These are phyloP conservation scores for Amblyjoppa fuscipennis DNA, from an alignment of 2,888 invertebrate genomes.

Conservation along the genomic window DNA sequence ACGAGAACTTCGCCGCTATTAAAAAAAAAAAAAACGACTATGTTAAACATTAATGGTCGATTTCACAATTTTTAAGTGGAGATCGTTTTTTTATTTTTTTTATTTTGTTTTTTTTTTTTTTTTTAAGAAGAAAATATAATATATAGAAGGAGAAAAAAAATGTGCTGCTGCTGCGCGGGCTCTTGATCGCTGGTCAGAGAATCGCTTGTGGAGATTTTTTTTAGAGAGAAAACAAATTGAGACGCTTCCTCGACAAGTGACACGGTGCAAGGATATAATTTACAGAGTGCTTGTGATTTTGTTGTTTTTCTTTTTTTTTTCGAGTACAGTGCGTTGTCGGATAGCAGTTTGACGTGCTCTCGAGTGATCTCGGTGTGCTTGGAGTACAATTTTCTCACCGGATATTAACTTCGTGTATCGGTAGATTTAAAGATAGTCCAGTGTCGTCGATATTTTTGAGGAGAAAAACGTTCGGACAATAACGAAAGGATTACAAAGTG, in stretches of 20 bases:
- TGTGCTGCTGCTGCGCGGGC: background rate
- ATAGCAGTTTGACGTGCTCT: background rate
- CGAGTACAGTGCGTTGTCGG: conserved; percentile 1
- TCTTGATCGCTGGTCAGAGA: background rate
- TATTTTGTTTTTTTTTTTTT: background rate
- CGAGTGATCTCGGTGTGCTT: conserved; percentile 16
- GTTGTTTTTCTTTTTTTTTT: background rate
- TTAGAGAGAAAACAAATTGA: background rate
- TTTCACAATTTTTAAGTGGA: background rate
- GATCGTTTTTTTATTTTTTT: background rate
- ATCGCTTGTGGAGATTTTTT: background rate
- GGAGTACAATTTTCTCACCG: background rate
- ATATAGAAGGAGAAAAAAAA: background rate
- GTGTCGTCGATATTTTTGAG: background rate
- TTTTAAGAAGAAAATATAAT: background rate
- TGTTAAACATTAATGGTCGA: background rate
- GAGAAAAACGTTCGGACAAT: background rate
- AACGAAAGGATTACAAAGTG: conserved; percentile 1
- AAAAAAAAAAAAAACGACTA: background rate
- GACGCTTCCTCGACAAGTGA: background rate
- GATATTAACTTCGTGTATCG: background rate
- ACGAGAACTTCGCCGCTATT: conserved; percentile 5
- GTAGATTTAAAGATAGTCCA: background rate
- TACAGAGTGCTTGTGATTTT: background rate
- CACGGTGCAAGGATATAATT: conserved; percentile 1